A percentile compares a stretch with the other conserved stretches of the same genome.
Evolutionary conservation across 1,140 invertebrate genomes (phyloP).

Genomic region (Himalopsyche phryganea): DNA sequence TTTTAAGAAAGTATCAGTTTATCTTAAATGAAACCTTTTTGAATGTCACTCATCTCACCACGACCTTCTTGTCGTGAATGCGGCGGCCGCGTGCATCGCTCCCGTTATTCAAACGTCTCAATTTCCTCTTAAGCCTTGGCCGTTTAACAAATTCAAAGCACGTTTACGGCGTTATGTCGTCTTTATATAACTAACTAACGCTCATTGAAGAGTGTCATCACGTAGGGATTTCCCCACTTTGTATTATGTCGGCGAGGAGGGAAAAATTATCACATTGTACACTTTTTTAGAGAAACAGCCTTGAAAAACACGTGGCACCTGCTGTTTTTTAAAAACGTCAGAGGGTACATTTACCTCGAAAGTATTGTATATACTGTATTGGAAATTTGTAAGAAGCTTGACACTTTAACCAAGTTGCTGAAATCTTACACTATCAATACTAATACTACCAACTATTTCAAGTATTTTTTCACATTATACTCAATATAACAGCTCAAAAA

Average conservation of each 20-base stretch:
- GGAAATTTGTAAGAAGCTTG: no score
- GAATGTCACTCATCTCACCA: no score
- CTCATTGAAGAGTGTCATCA: slow-evolving; percentile 28
- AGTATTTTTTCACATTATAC: no score
- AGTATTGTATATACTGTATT: no score
- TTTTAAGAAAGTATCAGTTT: no score
- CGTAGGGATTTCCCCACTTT: slow-evolving; percentile 32
- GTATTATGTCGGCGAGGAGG: slow-evolving; percentile 16
- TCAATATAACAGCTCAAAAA: no score
- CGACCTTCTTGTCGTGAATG: not conserved
- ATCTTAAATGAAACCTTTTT: no score
- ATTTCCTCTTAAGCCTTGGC: slow-evolving; percentile 28
- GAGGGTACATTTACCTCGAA: no score
- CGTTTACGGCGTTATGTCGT: slow-evolving; percentile 28
- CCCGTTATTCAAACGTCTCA: slow-evolving; percentile 31
- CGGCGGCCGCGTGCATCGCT: slow-evolving; percentile 16
- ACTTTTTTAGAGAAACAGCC: slow-evolving; percentile 20
- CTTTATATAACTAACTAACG: slow-evolving; percentile 30
- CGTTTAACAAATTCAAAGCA: slow-evolving; percentile 27
- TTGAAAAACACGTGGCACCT: slow-evolving; percentile 27
- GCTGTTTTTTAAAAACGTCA: no score
- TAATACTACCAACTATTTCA: no score
- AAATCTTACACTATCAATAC: no score
- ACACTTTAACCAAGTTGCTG: no score
- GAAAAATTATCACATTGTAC: slow-evolving; percentile 32